Conservation (phyloP, 1,140 invertebrate genomes). For the Drosophila oshimai region DNA sequence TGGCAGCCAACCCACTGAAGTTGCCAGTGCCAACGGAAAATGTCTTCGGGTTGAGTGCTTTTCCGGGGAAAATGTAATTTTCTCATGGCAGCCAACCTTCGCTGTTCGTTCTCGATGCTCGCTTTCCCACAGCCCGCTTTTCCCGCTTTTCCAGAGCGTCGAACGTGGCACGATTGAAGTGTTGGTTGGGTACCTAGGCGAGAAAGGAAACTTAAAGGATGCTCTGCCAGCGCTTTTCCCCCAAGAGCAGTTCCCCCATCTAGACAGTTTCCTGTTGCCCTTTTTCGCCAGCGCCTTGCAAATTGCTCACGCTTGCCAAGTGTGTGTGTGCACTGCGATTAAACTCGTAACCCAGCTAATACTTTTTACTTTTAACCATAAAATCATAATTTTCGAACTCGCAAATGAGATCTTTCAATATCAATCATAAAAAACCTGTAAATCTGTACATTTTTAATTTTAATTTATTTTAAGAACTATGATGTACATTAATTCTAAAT, state of each 20-base stretch:
- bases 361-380: background rate
- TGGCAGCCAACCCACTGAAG: slow-evolving; percentile 58
- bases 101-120: slow-evolving; percentile 8
- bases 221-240: slow-evolving; percentile 21
- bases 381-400: too few relatives aligned
- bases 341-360: background rate
- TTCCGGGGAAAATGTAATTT: slow-evolving; percentile 82
- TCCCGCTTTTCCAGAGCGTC: slow-evolving; percentile 50
- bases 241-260: slow-evolving; percentile 15
- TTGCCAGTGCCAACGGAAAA: slow-evolving; percentile 78
- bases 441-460: too few relatives aligned
- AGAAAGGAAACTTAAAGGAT: slow-evolving; percentile 78
- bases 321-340: slow-evolving; percentile 23
- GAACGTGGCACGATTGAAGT: slow-evolving; percentile 76
- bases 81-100: slow-evolving; percentile 71
- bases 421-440: too few relatives aligned
- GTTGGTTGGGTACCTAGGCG: slow-evolving; percentile 71
- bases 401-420: too few relatives aligned
- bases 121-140: slow-evolving; percentile 11
- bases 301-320: slow-evolving; percentile 75
- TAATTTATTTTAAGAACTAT: too few relatives aligned
- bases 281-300: slow-evolving; percentile 74
- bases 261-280: slow-evolving; percentile 73
- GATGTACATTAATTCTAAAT: too few relatives aligned
- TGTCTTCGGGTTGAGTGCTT: slow-evolving; percentile 82